Base-by-base conservation (phyloP, 2,113 vertebrate species). In the Bujurquina vittata region DNA sequence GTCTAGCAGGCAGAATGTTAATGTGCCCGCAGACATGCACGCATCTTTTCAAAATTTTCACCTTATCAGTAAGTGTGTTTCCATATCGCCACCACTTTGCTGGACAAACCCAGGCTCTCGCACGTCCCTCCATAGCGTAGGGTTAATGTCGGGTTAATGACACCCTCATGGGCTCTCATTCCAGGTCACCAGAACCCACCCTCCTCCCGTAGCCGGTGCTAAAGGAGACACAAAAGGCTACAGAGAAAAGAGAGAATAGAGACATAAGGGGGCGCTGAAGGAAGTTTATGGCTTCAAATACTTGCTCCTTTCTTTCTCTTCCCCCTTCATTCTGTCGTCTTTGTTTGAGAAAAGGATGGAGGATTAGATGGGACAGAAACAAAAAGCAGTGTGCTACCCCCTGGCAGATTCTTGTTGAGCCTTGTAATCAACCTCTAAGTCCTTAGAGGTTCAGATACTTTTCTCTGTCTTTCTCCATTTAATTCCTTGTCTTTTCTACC, bases 71-170 rank as follows among this genome's bases (percentile, higher is more conserved):
- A 1, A 29, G 26, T 22, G 60, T 73, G 22, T 11, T 12, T 72
- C 55, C 49, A 55, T 8, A 17, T 35, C 5, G 1, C 67, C 62
- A 10, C 9, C 56, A 2, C 69, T 86, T 88, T 33, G 79, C 35
- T 33, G 59, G 78, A 56, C 3, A 20, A 18, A 73, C 22, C n/a
- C 69, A 11, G 61, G 79, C 76, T 79, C 78, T 23, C 12, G 59
- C 86, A 1, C 10, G 10, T 49, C 49, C 61, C 69, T 84, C 31
- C 6, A 46, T 80, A 69, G 86, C 59, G 31, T 80, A 61, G 91
- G 92, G 94, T 93, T 95, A 93, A 91, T 93, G 88, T 81, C 1
- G 87, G 94, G 94, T 93, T 94, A 95, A 95, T 92, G 88, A 87
- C 87, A 69, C 87, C 81, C 93, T 92, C 88, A 91, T 92, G 92